Base-by-base conservation (phyloP, 1,140 invertebrate species). In the Apis florea region DNA sequence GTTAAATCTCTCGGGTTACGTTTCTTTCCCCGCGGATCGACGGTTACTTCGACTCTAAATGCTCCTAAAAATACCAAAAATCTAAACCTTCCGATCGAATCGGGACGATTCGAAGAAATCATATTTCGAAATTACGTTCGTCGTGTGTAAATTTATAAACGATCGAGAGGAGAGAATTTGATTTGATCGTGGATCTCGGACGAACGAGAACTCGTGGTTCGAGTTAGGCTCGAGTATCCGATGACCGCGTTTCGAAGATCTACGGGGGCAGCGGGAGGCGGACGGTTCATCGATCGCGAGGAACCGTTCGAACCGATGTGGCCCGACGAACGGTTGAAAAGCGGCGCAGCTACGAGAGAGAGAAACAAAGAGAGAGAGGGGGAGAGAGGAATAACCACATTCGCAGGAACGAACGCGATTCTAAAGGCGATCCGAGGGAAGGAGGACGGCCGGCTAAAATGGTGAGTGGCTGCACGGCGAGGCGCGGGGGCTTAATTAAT, bases 401-500 rank as follows among this genome's bases (percentile, higher is more conserved):
- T 78, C 64, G 61, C 54, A 74, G 76, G 53, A 76, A 67, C 47
- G 68, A 77, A 51, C 56, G 83, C 73, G 73, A n/a, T 82, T 82
- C 74, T 70, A 82, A 82, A 82, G 74, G 74, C 74, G 80, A 83
- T 66, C 40, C 69, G 61, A 61, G 71, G 49, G 73, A 54, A 70
- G 72, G 64, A 31, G 68, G 67, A 49, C 53, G 64, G 70, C 53
- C 72, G 59, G 82, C 80, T 82, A 79, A 74, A 82, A 84, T 72
- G 82, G 84, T 71, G 76, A 82, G 82, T 68, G 79, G 82, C 79
- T 78, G 85, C 77, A 84, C 74, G 86, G 71, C 77, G 86, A 88
- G 82, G 86, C 84, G 89, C 85, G 77, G 91, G 85, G 89, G 92
- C 92, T 94, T 93, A 92, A 94, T 93, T 93, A 94, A 94, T 94